Evolutionary conservation across 2,797 vertebrate species (phyloP).

Genomic region (Okamejei kenojei): DNA sequence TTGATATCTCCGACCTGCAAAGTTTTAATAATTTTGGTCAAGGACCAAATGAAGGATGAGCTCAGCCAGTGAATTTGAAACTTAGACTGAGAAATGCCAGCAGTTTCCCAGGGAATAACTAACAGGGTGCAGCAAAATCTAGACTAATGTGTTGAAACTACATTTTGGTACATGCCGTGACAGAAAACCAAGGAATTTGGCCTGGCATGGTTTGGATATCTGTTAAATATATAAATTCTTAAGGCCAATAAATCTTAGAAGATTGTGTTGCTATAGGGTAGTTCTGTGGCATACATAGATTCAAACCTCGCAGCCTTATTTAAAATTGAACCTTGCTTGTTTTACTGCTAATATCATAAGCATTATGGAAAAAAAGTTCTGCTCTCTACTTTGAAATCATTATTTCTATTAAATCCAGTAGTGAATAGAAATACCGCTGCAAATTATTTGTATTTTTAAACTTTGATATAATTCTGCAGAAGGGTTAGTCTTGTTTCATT

Average conservation of each 20-base stretch:
- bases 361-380: background rate
- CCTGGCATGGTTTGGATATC: background rate
- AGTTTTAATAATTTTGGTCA: no score
- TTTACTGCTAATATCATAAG: background rate
- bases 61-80: no score
- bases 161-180: background rate
- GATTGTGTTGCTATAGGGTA: background rate
- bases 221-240: conserved; percentile 26
- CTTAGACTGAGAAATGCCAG: no score
- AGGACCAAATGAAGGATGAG: no score
- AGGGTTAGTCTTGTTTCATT: background rate
- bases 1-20: no score
- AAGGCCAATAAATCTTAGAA: background rate
- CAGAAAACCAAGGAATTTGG: background rate
- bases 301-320: background rate
- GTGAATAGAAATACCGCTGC: background rate
- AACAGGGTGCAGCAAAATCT: no score
- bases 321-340: background rate
- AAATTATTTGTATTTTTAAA: background rate
- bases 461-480: background rate
- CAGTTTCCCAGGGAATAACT: no score
- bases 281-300: background rate
- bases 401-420: background rate
- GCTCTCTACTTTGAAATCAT: background rate
- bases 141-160: background rate